Evolutionary conservation across 2,888 invertebrate genomes (phyloP).

Genomic region (Cryptops parisi): DNA sequence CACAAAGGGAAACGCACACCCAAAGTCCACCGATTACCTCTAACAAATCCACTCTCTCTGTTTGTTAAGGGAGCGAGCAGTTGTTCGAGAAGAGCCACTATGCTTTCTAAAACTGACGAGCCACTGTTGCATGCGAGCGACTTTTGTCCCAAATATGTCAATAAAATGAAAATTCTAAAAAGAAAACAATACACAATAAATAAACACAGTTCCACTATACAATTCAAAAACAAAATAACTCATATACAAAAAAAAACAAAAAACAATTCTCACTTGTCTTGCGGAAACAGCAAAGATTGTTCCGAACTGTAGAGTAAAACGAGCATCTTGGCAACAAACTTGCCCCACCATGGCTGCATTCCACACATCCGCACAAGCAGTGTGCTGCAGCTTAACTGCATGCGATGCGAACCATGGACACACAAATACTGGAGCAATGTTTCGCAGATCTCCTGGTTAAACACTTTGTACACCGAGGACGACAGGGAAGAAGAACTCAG

Average conservation of each 20-base stretch:
- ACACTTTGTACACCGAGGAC: conserved; percentile 22
- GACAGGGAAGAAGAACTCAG: conserved; percentile 1
- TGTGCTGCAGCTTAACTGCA: conserved; percentile 62
- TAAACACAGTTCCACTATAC: not conserved
- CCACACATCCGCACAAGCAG: conserved; percentile 63
- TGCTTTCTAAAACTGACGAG: conserved; percentile 14
- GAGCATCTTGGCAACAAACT: conserved; percentile 69
- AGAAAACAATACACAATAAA: conserved; percentile 10
- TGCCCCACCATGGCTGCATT: conserved; percentile 73
- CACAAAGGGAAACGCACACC: not conserved
- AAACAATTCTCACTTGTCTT: conserved; percentile 51
- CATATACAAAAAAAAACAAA: not conserved
- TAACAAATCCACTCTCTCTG: conserved; percentile 3
- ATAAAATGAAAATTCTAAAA: conserved; percentile 61
- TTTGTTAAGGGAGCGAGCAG: conserved; percentile 10
- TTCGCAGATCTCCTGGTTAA: conserved; percentile 33
- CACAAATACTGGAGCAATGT: conserved; percentile 55
- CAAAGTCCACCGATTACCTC: conserved; percentile 1
- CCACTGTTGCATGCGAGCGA: conserved; percentile 47
- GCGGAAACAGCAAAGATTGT: conserved; percentile 63
- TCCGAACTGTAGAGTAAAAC: conserved; percentile 61
- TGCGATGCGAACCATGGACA: conserved; percentile 59
- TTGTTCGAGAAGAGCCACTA: conserved; percentile 13
- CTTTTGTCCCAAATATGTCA: conserved; percentile 74
- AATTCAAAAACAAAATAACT: no score